A percentile compares a stretch with the other conserved stretches of the same genome.
Conservation (phyloP, 2,113 vertebrate species). For the Corythornis madagascariensis region DNA sequence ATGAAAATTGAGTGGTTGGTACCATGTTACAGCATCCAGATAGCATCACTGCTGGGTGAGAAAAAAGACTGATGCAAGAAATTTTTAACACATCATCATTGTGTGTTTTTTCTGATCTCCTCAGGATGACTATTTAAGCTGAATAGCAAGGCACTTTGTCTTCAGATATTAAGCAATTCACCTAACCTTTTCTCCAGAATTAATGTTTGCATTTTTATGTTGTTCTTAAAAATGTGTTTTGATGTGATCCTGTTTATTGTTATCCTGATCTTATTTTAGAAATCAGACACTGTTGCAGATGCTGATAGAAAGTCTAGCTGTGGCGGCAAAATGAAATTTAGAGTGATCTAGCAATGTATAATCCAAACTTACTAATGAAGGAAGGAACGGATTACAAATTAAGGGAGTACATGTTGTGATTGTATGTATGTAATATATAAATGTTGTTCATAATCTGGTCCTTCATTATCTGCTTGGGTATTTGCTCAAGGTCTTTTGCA, state of each 20-base stretch:
- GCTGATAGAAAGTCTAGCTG: not conserved
- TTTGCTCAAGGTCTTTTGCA: not conserved
- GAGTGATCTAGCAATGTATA: not conserved
- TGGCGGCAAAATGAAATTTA: not conserved
- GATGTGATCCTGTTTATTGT: not conserved
- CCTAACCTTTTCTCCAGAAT: not conserved
- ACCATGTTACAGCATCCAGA: not conserved
- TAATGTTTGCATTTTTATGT: not conserved
- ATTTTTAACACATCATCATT: not conserved
- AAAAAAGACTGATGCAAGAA: not conserved
- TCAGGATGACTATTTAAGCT: not conserved
- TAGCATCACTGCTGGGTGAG: no score
- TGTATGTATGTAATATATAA: not conserved
- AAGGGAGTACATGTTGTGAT: not conserved
- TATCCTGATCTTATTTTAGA: not conserved
- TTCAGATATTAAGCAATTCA: not conserved
- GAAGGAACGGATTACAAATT: not conserved
- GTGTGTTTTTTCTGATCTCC: not conserved
- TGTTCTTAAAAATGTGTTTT: not conserved
- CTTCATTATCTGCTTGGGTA: not conserved
- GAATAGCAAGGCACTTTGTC: not conserved
- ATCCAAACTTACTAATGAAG: not conserved
- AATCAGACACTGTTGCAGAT: not conserved
- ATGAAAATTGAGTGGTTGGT: not conserved
- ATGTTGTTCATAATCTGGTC: not conserved